Evolutionary conservation across 2,113 vertebrate genomes (phyloP), one percentile per base, ranked within the genome.

Genomic region (Dryoscopus gambensis): DNA sequence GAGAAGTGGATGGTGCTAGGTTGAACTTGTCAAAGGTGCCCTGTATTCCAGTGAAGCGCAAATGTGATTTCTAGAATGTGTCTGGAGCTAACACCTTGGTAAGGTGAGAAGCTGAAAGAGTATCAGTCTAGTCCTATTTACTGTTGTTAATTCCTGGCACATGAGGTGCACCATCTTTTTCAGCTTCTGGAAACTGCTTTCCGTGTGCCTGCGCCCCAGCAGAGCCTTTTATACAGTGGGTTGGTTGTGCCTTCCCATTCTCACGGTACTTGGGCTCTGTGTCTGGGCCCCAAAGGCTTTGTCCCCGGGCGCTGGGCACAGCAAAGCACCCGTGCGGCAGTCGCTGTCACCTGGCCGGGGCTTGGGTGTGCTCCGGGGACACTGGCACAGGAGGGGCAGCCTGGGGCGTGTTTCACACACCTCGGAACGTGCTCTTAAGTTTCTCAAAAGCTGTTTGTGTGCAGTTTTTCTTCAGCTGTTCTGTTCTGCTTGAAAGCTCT

Each of bases 391-490:
- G 3, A 50, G 46, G 10, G 35, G 6, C 8, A 31, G 65, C 30
- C 18, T 5, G 1, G 52, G 27, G 12, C n/a, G 0, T 2, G 6
- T 13, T 39, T 27, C 64, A 18, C 17, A 5, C 17, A 1, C 39
- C 27, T 49, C 44, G 17, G 37, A 80, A 23, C 21, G 4, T 0
- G 0, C 49, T n/a, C 19, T 2, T 18, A 8, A 8, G 20, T 37
- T 56, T 46, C 53, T 79, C 4, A 1, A 5, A 91, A 56, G 30
- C 19, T 8, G 0, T 44, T 83, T 55, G 49, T 13, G 3, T 11
- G 46, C 52, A 33, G 27, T 3, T 60, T 82, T 56, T 30, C 52
- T 68, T 60, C 22, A 49, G 49, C n/a, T 64, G 53, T 60, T 52
- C 24, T 37, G 28, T 55, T 69, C 60, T 35, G 22, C 27, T 33